Percentiles rank a stretch among this genome's conserved stretches.
phyloP scores from a whole-genome alignment of 35 echinoderm and acorn worm species.

The Apostichopus japonicus region DNA sequence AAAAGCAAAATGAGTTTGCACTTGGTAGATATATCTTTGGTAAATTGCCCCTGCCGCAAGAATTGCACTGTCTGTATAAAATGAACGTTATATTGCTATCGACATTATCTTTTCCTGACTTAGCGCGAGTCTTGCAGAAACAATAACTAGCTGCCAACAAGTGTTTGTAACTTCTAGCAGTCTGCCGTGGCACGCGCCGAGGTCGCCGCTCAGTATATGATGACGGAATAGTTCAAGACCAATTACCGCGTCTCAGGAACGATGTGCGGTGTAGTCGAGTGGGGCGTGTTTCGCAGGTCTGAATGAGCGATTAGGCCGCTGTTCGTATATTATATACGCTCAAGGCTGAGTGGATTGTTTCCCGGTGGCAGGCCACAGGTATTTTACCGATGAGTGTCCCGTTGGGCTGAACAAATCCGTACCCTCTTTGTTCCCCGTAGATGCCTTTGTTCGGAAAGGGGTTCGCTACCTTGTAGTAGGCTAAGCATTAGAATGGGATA shows the following conservation, averaged over 20 bases:
- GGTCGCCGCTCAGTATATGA: slow-evolving; percentile 14
- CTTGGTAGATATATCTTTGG: not conserved
- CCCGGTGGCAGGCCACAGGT: slow-evolving; percentile 37
- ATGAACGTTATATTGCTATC: slow-evolving; percentile 10
- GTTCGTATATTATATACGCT: slow-evolving; percentile 33
- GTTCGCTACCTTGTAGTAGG: too few species aligned
- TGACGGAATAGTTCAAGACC: slow-evolving; percentile 9
- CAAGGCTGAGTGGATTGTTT: slow-evolving; percentile 34
- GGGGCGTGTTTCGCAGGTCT: slow-evolving; percentile 10
- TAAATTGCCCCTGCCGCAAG: not conserved
- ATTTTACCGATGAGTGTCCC: slow-evolving; percentile 47
- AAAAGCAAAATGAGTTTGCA: not conserved
- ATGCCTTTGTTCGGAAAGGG: slow-evolving; percentile 20
- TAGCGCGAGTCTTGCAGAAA: slow-evolving; percentile 6
- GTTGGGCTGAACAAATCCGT: slow-evolving; percentile 19
- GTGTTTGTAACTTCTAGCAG: slow-evolving; percentile 7
- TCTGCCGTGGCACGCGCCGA: slow-evolving; percentile 23
- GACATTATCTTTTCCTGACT: not conserved
- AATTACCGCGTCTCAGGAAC: not conserved
- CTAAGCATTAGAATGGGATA: not conserved
- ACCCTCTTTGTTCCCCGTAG: slow-evolving; percentile 39
- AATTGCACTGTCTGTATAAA: slow-evolving; percentile 9
- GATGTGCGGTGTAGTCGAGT: slow-evolving; percentile 12
- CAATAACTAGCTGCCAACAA: slow-evolving; percentile 25
- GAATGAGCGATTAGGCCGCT: slow-evolving; percentile 31